Base-by-base conservation (phyloP, 2,888 invertebrate species). In the Pseudococcus longispinus region DNA sequence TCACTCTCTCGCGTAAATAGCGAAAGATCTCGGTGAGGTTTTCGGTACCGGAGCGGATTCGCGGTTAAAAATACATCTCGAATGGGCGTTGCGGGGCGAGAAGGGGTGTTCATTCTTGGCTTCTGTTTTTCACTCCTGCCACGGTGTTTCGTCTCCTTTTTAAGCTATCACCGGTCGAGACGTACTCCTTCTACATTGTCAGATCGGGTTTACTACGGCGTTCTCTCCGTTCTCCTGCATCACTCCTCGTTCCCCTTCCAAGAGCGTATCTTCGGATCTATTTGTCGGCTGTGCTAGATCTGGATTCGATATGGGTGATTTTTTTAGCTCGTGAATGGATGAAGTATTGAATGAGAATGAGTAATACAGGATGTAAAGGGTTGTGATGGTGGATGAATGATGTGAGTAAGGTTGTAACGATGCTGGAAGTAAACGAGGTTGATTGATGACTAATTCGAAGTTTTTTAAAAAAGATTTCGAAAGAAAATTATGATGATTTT, bases 61-160 rank as follows among this genome's bases (percentile, higher is more conserved):
- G 74, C 74, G 74, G 74, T 74, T 74, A 74, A 74, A 74, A 74
- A 74, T 74, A 74, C 74, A 37, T 37, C 37, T 18, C 18, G 70
- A 6, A n/a, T n/a, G 32, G 74, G 29, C 4, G 46, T 4, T 15
- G 74, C 29, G 74, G 15, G 32, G 74, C 8, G 2, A 32, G 8
- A 5, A 3, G 6, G 74, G 15, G 8, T 2, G 74, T 37, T 70
- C 74, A 74, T 74, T 74, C 74, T 74, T 74, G 74, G 74, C 74
- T 74, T 74, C 74, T 74, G 74, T 74, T 74, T 74, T 74, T 74
- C 32, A 74, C 74, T 74, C 74, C 74, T 74, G 74, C 74, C 32
- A 74, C 32, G 74, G 37, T 74, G 37, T 74, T 65, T 74, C 74
- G 74, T 74, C 74, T 74, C 74, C 74, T 74, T 74, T 74, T 74